These are phyloP conservation scores for Danaus melanippus DNA, from an alignment of 1,140 invertebrate genomes.

Conservation along the genomic window DNA sequence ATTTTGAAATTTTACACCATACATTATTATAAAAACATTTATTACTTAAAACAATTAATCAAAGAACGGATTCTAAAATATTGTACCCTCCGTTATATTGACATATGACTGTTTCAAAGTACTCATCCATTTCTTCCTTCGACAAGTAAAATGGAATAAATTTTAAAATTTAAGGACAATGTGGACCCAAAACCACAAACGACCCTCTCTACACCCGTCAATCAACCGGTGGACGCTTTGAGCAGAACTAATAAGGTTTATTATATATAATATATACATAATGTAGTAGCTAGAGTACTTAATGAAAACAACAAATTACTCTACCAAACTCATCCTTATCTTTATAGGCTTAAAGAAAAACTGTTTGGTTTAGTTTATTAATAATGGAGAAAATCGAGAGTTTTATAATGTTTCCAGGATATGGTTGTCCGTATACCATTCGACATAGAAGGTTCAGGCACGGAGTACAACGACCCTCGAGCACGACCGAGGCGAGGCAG, in stretches of 20 bases:
- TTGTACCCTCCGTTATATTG: too few species aligned
- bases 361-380: too few species aligned
- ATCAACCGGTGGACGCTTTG: constrained; percentile 28
- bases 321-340: too few species aligned
- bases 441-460: constrained; percentile 46
- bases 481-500: constrained; percentile 46
- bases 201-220: constrained; percentile 19
- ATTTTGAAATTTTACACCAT: too few species aligned
- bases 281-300: not conserved
- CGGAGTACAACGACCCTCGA: constrained; percentile 36
- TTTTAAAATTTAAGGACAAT: constrained; percentile 28
- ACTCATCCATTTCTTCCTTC: too few species aligned
- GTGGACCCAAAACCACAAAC: constrained; percentile 34
- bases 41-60: too few species aligned
- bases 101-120: too few species aligned
- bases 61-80: too few species aligned
- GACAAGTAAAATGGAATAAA: not conserved
- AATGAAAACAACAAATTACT: too few species aligned
- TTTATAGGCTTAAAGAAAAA: too few species aligned
- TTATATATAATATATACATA: not conserved
- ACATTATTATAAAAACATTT: too few species aligned
- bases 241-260: constrained; percentile 36
- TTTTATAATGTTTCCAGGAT: constrained; percentile 39
- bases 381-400: too few species aligned
- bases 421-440: constrained; percentile 61